These are phyloP conservation scores for Ornithoptera alexandrae DNA, from an alignment of 2,888 invertebrate species.

Conservation along the genomic window DNA sequence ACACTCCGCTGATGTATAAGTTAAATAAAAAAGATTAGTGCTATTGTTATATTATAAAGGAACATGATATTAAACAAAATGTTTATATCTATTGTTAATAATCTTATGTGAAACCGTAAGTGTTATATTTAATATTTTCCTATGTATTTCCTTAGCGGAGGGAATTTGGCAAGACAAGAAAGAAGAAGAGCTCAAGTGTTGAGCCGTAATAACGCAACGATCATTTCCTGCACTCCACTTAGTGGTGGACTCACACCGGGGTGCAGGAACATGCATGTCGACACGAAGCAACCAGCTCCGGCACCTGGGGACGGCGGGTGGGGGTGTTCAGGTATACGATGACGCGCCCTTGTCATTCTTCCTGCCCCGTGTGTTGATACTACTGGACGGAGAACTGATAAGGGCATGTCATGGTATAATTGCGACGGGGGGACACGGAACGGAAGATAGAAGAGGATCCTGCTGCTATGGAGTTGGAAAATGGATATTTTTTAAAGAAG, in stretches of 20 bases:
- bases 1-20: no score
- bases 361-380: slow-evolving; percentile 89
- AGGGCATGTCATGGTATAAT: slow-evolving; percentile 87
- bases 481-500: no score
- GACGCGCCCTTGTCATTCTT: slow-evolving; percentile 96
- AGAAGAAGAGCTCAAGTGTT: background rate
- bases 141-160: background rate
- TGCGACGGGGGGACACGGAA: slow-evolving; percentile 37
- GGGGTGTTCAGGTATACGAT: slow-evolving; percentile 38
- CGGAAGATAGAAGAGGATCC: slow-evolving; percentile 25
- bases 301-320: background rate
- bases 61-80: no score
- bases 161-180: no score
- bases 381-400: slow-evolving; percentile 99
- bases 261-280: slow-evolving; percentile 44
- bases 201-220: background rate
- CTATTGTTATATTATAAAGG: no score
- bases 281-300: background rate
- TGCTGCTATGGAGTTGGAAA: no score
- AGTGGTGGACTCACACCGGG: slow-evolving; percentile 41
- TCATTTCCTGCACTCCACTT: slow-evolving; percentile 49
- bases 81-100: no score
- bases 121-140: no score
- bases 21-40: no score
- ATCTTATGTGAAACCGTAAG: no score